Base-by-base conservation (phyloP, 2,888 invertebrate genomes). In the Cosmorhoe ocellata region DNA sequence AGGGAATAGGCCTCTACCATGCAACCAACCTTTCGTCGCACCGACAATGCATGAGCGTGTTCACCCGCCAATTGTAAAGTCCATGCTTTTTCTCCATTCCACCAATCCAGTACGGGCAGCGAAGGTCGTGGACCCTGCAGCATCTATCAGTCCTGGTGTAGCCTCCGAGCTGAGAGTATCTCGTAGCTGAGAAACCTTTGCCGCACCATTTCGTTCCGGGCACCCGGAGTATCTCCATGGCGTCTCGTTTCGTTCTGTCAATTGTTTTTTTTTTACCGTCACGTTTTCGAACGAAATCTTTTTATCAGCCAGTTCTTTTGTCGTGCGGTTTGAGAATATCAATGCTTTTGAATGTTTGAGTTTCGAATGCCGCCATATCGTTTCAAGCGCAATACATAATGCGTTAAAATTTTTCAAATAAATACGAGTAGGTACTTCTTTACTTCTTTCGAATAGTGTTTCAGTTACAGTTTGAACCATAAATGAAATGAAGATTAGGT, bases 171-270 rank as follows among this genome's bases (percentile, higher is more conserved):
- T 96, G 94, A 45, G 95, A 95, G 79, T 95, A 96, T 60, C 94
- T 93, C 32, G 93, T 92, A 3, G 97, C 97, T 0, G 94, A 93
- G 73, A 94, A 94, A 1, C 98, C 98, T 66, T 95, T 95, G 14
- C 98, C 98, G 81, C 98, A 98, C 98, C 98, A 98, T 76, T 96
- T 95, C 0, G 98, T 98, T 38, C 97, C 97, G 0, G 97, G 97
- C 37, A 96, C 94, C 58, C 96, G 93, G 49, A 97, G 91, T 64
- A 95, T 84, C 75, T 95, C 95, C 76, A 82, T 84, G 0, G 85
- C 79, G 56, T 87, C 85, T 14, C 91, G 82, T 63, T 87, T 87
- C 61, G 76, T 72, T 82, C 89, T 88, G 81, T 72, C 64, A 66
- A 72, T n/a, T n/a, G n/a, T n/a, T n/a, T n/a, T n/a, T 58, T 63